Evolutionary conservation across 2,797 vertebrate species (phyloP), one percentile per base, ranked within the genome.

Genomic region (Silurus aristotelis): DNA sequence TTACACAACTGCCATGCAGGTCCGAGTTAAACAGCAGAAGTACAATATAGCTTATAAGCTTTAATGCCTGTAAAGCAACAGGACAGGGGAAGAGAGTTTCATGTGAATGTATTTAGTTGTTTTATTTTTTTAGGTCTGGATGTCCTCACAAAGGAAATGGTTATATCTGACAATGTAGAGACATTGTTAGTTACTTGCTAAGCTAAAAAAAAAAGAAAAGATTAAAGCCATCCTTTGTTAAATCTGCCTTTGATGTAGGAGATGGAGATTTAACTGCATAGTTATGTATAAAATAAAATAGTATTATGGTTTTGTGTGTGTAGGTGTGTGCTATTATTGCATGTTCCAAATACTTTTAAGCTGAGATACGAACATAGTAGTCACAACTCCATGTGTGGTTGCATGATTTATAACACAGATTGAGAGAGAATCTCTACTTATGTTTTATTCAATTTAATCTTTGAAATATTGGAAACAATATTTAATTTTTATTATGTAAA

Each of bases 1-100:
- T 43, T 38, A 77, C 83, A 84, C n/a, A 22, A 58, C 43, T 77
- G 46, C 25, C 72, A 56, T 77, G 46, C n/a, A 77, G 48, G 48
- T 76, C 31, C 10, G 25, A 22, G 68, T 9, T 71, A 4, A 71
- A 71, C 31, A 71, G 38, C 38, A 46, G 25, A 17, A 27, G 3
- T 70, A 9, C 20, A 20, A 38, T 38, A 38, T 38, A 38, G 31
- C 31, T 31, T 31, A 31, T 31, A 31, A 31, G 1, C 31, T 31
- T 31, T 38, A 38, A 38, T 38, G 20, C 31, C 6, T 17, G 14
- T 38, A 38, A 14, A 68, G 25, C 14, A 38, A 68, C 2, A 38
- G 67, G 31, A 43, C 19, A 38, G 31, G 31, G 15, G 25, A 5
- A 27, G 66, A 31, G 66, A 15, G 38, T 68, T 31, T 20, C 31